Evolutionary conservation across 2,888 invertebrate genomes (phyloP).

Genomic region (Thecocarcelia acutangulata): DNA sequence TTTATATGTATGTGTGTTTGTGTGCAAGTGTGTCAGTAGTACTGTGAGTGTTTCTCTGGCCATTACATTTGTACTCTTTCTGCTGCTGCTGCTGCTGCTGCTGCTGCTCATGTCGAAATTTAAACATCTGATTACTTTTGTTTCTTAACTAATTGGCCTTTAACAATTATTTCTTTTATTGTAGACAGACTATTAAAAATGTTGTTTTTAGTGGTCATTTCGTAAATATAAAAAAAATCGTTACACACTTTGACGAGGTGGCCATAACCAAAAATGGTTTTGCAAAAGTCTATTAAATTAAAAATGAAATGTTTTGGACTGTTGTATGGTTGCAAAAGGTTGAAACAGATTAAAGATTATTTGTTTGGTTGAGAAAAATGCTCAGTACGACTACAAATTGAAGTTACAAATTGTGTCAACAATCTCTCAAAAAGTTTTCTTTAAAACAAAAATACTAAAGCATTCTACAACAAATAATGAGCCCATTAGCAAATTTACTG

Average conservation of each 20-base stretch:
- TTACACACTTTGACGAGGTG: conserved; percentile 43
- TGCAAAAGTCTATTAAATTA: conserved; percentile 20
- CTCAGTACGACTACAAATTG: too few relatives aligned
- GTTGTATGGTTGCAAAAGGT: conserved; percentile 15
- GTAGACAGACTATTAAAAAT: conserved; percentile 35
- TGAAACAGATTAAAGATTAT: conserved; percentile 21
- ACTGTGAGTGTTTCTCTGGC: not conserved
- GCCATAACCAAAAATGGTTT: conserved; percentile 53
- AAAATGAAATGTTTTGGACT: conserved; percentile 36
- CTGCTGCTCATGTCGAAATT: conserved; percentile 52
- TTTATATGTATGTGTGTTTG: conserved; percentile 27
- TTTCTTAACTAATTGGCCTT: conserved; percentile 65
- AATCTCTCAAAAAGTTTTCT: too few relatives aligned
- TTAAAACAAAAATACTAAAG: too few relatives aligned
- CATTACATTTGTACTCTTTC: conserved; percentile 51
- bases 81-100: conserved; percentile 14
- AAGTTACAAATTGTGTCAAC: too few relatives aligned
- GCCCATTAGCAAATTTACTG: too few relatives aligned
- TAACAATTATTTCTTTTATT: conserved; percentile 61
- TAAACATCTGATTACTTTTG: conserved; percentile 60
- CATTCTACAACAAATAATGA: too few relatives aligned
- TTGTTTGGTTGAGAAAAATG: not conserved
- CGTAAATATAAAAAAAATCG: not conserved
- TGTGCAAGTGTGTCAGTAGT: not conserved
- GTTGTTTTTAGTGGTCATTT: conserved; percentile 34